phyloP scores from a whole-genome alignment of 2,797 vertebrate species.

The Borostomias antarcticus region DNA sequence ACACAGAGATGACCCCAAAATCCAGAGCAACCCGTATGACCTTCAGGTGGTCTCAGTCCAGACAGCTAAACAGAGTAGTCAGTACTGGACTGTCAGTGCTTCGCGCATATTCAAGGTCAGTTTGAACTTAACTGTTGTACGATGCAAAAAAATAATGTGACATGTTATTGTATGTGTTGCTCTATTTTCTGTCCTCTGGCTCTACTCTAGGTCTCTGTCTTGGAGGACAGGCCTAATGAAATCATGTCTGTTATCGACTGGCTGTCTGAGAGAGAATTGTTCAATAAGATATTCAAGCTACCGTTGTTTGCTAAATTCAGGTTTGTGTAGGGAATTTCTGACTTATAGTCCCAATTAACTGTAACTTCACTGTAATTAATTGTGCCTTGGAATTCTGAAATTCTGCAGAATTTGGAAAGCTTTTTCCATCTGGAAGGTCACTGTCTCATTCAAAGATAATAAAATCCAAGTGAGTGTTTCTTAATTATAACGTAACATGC shows the following conservation, averaged over 20 bases:
- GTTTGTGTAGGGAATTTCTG: constrained; percentile 28
- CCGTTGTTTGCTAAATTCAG: constrained; percentile 66
- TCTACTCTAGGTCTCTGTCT: constrained; percentile 46
- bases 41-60: constrained; percentile 65
- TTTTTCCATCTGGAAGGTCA: constrained; percentile 66
- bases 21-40: constrained; percentile 63
- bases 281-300: constrained; percentile 49
- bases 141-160: neutral
- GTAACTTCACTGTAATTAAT: neutral
- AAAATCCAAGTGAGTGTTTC: constrained; percentile 48
- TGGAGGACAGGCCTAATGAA: constrained; percentile 44
- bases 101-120: constrained; percentile 72
- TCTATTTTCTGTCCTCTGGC: neutral
- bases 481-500: neutral
- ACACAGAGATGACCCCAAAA: constrained; percentile 35
- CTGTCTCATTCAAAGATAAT: constrained; percentile 55
- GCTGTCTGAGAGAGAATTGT: constrained; percentile 63
- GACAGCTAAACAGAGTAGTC: constrained; percentile 52
- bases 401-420: constrained; percentile 64
- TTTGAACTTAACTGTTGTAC: neutral
- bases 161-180: neutral
- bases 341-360: neutral
- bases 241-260: constrained; percentile 54
- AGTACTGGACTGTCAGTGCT: constrained; percentile 71
- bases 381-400: no score